Percentiles rank a stretch among this genome's conserved stretches.
Evolutionary conservation across 2,797 vertebrate genomes (phyloP).

Genomic region (Psittacula echo): DNA sequence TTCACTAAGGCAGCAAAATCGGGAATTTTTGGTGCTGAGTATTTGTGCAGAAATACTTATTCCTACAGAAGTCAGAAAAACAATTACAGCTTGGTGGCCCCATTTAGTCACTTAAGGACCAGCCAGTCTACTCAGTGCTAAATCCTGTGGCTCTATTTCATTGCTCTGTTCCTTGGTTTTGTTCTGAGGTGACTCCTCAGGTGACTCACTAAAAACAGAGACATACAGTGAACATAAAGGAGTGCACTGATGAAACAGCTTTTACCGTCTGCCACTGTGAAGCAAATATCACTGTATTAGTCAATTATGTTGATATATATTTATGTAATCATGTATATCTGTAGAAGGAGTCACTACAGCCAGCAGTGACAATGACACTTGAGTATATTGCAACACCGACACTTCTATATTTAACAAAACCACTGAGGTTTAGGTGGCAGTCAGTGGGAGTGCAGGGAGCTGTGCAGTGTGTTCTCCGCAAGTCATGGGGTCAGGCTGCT

Average conservation of each 20-base stretch:
- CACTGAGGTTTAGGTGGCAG: not conserved
- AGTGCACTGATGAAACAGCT: not conserved
- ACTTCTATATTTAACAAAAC: not conserved
- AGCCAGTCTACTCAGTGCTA: fast-evolving
- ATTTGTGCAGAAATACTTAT: not conserved
- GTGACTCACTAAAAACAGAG: not conserved
- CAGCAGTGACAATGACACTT: not conserved
- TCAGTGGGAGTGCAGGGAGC: not conserved
- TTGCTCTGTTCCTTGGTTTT: not conserved
- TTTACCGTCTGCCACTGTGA: not conserved
- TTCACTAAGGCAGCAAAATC: not conserved
- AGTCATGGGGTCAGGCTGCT: not conserved
- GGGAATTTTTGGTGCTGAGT: not conserved
- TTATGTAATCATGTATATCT: not conserved
- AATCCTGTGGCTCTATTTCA: fast-evolving
- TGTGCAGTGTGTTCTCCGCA: not conserved
- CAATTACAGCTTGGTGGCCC: not conserved
- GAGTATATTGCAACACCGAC: not conserved
- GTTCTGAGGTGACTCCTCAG: not conserved
- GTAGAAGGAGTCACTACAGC: not conserved
- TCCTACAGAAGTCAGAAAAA: not conserved
- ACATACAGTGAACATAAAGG: not conserved
- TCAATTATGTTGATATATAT: not conserved
- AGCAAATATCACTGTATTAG: not conserved
- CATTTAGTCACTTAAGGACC: not conserved